These are phyloP conservation scores for Periophthalmus modestus DNA, from an alignment of 2,113 vertebrate genomes.

Conservation along the genomic window DNA sequence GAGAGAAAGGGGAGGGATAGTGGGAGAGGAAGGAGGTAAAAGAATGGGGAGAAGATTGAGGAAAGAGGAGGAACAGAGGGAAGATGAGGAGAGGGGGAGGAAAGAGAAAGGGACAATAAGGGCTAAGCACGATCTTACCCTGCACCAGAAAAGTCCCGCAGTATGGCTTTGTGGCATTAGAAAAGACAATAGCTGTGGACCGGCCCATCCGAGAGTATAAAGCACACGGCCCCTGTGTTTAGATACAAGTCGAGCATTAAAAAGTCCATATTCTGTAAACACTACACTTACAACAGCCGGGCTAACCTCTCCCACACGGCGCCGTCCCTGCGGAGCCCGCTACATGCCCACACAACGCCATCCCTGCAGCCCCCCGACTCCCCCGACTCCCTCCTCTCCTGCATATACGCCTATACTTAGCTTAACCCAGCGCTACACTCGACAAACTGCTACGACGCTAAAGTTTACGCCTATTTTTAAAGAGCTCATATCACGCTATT, in stretches of 20 bases:
- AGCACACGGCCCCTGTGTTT: no score
- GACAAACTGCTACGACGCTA: slow-evolving; percentile 48
- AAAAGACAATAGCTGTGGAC: no score
- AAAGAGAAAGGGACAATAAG: no score
- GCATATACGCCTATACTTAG: slow-evolving; percentile 28
- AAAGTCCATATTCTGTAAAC: background rate
- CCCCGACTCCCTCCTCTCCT: slow-evolving; percentile 2
- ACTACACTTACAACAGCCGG: background rate
- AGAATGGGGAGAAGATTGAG: no score
- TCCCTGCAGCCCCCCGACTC: slow-evolving; percentile 33
- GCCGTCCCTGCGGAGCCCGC: background rate
- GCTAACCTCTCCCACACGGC: background rate
- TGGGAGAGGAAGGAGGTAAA: no score
- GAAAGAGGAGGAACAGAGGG: no score
- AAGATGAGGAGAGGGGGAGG: no score
- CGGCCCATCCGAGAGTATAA: no score
- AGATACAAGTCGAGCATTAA: no score
- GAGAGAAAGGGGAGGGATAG: no score
- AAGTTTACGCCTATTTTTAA: slow-evolving; percentile 60
- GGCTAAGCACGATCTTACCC: no score
- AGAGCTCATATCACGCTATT: slow-evolving; percentile 11
- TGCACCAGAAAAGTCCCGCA: background rate
- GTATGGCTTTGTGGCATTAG: background rate
- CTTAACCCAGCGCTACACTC: slow-evolving; percentile 21
- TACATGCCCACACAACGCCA: slow-evolving; percentile 29